Base-by-base conservation (phyloP, 2,113 vertebrate species). In the Pterocles burchelli region DNA sequence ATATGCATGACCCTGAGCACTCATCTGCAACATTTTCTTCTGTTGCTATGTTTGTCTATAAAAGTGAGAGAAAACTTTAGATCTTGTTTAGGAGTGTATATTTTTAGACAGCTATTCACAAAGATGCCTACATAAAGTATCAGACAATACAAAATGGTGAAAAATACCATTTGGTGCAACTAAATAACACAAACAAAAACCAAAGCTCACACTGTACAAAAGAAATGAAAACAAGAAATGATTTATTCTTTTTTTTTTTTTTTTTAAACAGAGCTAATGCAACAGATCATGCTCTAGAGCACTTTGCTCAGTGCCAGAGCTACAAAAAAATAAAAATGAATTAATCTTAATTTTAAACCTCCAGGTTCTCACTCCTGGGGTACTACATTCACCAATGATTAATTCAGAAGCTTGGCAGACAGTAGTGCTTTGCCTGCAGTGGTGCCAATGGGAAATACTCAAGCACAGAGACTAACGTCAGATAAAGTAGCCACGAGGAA, bases 361-460 rank as follows among this genome's bases (percentile, higher is more conserved):
- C 51, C 55, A 82, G 93, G 78, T 91, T 94, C 92, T 95, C 90
- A 93, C 87, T 97, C 59, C 82, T 92, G 72, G 92, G 81, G 45
- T 96, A 95, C 74, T 74, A 79, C 85, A 43, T 85, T 96, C 94
- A 92, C 80, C 72, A 93, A 49, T 91, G 87, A 96, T 92, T 96
- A 95, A 93, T 89, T 96, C 93, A 96, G 83, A 88, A 90, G 72
- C 82, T 90, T 97, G 96, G 93, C 94, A 97, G 88, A 62, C 78
- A 94, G 75, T 17, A 78, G 66, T 31, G 6, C 77, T 95, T 89
- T 95, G 76, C 89, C 87, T 95, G 91, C 87, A 94, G 84, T 92
- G 52, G 77, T 96, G 96, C 90, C 94, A 93, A 52, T 72, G 62
- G 89, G 84, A 94, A 74, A 92, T 95, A 96, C 74, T 94, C 92